phyloP scores from a whole-genome alignment of 2,888 invertebrate genomes.

The Elmis aenea region DNA sequence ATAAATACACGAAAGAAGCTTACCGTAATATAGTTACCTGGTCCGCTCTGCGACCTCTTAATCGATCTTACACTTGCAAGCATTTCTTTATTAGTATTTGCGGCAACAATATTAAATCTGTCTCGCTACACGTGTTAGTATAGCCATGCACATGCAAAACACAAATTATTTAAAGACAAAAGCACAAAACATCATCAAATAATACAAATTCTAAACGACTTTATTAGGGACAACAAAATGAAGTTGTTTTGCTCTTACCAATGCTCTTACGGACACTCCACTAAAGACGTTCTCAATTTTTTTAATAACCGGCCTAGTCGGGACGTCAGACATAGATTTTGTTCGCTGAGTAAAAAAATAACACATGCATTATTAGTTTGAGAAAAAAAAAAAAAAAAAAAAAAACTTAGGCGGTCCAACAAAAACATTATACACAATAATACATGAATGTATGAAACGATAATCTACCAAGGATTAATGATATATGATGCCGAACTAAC shows the following conservation, averaged over 20 bases:
- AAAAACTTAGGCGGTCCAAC: conserved; percentile 1
- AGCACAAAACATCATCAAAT: background rate
- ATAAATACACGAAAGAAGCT: no score
- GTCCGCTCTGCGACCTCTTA: no score
- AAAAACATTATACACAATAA: no score
- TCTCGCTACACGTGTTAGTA: conserved; percentile 31
- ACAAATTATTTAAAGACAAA: conserved; percentile 8
- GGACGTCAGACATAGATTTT: conserved; percentile 52
- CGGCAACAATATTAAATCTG: conserved; percentile 36
- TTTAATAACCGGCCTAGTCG: conserved; percentile 32
- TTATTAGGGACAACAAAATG: no score
- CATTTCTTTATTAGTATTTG: conserved; percentile 23
- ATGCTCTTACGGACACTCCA: conserved; percentile 57
- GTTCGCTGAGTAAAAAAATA: conserved; percentile 47
- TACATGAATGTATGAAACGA: no score
- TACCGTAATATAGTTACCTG: no score
- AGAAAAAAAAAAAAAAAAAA: conserved; percentile 3
- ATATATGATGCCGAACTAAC: no score
- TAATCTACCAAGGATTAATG: no score
- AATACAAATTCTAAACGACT: no score
- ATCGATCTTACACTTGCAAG: no score
- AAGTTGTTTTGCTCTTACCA: no score
- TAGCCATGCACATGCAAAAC: conserved; percentile 24
- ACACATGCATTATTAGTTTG: conserved; percentile 12
- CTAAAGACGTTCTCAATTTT: conserved; percentile 49